These are phyloP conservation scores for Herpetotheres cachinnans DNA, from an alignment of 2,113 vertebrate species.

Conservation along the genomic window DNA sequence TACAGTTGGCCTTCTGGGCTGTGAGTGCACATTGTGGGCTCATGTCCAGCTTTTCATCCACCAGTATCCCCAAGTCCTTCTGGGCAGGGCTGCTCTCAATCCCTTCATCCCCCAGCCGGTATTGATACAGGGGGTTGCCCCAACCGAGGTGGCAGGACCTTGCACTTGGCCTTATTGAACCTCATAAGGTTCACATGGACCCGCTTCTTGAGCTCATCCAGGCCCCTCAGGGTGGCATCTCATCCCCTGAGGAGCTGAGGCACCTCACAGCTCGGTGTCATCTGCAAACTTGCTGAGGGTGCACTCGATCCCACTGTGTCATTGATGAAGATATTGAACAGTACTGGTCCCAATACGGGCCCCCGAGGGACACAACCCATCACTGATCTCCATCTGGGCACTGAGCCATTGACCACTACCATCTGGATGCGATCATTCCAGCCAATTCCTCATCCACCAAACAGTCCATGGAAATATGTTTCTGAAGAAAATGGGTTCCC, in stretches of 20 bases:
- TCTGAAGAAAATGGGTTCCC: neutral
- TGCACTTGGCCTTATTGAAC: no score
- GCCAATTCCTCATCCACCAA: neutral
- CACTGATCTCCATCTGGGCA: neutral
- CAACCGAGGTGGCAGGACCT: no score
- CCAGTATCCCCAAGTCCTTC: no score
- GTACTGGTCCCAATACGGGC: neutral
- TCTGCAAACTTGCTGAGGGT: neutral
- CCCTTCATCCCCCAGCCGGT: no score
- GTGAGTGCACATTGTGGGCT: no score
- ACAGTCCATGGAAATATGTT: accelerated
- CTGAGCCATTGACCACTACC: neutral
- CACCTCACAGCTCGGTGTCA: neutral
- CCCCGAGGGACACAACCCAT: neutral
- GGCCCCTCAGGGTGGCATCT: no score
- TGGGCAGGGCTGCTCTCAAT: no score
- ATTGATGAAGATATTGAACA: neutral
- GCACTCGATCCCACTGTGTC: neutral
- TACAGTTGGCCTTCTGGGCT: neutral
- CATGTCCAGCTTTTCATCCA: no score
- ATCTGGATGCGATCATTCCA: neutral
- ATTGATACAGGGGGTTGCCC: no score
- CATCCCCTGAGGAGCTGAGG: no score
- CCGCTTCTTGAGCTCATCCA: no score
- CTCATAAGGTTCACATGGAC: no score